These are phyloP conservation scores for Centrocercus urophasianus DNA, from an alignment of 2,113 vertebrate species.

Conservation along the genomic window DNA sequence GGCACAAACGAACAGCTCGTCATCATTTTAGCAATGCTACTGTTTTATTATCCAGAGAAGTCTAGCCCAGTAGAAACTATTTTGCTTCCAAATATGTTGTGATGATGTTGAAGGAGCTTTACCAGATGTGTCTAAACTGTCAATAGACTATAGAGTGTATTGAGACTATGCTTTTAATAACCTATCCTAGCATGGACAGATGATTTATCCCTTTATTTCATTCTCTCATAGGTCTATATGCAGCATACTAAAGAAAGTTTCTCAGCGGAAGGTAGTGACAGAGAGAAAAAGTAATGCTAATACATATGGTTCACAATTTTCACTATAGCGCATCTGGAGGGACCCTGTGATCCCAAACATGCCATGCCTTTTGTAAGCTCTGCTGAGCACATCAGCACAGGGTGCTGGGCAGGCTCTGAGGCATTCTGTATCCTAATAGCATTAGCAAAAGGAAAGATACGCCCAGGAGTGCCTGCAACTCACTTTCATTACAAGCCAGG, in stretches of 20 bases:
- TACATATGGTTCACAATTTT: neutral
- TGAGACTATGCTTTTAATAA: neutral
- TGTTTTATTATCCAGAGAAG: neutral
- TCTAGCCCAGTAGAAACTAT: neutral
- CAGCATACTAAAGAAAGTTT: neutral
- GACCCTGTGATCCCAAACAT: neutral
- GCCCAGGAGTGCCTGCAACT: neutral
- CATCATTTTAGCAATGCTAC: neutral
- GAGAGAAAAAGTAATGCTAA: neutral
- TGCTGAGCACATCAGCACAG: neutral
- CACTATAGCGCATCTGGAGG: fast-evolving
- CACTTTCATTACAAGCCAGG: fast-evolving
- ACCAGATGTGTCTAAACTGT: neutral
- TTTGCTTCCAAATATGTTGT: neutral
- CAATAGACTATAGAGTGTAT: fast-evolving
- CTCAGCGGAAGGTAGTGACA: neutral
- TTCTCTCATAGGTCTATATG: neutral
- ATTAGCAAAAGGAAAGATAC: neutral
- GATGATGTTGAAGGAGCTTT: neutral
- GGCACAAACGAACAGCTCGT: neutral
- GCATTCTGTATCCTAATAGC: neutral
- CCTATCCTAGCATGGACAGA: neutral
- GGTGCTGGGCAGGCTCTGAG: neutral
- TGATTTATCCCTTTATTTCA: neutral
- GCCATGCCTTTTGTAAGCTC: neutral